Evolutionary conservation across 1,140 invertebrate genomes (phyloP).

Genomic region (Euschistus heros): DNA sequence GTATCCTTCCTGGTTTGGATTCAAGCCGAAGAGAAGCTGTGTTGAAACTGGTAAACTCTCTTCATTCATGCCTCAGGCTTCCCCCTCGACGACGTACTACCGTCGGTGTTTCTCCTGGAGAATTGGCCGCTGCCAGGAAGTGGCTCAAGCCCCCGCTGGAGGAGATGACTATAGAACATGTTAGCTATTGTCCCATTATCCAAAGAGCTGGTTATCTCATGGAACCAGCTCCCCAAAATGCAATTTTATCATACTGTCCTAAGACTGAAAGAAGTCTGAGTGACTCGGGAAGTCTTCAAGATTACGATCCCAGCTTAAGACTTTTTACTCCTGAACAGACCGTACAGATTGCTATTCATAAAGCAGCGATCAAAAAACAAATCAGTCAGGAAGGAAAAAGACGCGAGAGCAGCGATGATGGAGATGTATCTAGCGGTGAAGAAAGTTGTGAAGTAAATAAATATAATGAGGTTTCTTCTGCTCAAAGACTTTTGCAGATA

Average conservation of each 20-base stretch:
- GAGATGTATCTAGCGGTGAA: slow-evolving; percentile 31
- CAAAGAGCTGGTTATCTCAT: slow-evolving; percentile 24
- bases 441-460: slow-evolving; percentile 18
- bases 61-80: slow-evolving; percentile 54
- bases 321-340: slow-evolving; percentile 36
- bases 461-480: slow-evolving; percentile 28
- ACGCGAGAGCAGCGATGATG: slow-evolving; percentile 27
- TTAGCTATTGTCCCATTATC: slow-evolving; percentile 17
- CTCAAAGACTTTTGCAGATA: slow-evolving; percentile 32
- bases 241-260: slow-evolving; percentile 19
- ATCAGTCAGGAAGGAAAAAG: slow-evolving; percentile 31
- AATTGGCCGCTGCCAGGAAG: slow-evolving; percentile 59
- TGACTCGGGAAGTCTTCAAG: slow-evolving; percentile 25
- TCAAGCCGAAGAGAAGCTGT: slow-evolving; percentile 49
- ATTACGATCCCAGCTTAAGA: slow-evolving; percentile 34
- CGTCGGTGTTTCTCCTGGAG: slow-evolving; percentile 66
- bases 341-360: slow-evolving; percentile 38
- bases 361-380: slow-evolving; percentile 39
- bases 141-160: slow-evolving; percentile 43
- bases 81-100: slow-evolving; percentile 51
- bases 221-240: slow-evolving; percentile 21
- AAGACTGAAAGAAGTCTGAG: slow-evolving; percentile 13
- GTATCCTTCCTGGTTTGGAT: slow-evolving; percentile 48
- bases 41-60: slow-evolving; percentile 57
- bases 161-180: slow-evolving; percentile 5